These are phyloP conservation scores for Cyclophora punctaria DNA, from an alignment of 2,888 invertebrate species.

Conservation along the genomic window DNA sequence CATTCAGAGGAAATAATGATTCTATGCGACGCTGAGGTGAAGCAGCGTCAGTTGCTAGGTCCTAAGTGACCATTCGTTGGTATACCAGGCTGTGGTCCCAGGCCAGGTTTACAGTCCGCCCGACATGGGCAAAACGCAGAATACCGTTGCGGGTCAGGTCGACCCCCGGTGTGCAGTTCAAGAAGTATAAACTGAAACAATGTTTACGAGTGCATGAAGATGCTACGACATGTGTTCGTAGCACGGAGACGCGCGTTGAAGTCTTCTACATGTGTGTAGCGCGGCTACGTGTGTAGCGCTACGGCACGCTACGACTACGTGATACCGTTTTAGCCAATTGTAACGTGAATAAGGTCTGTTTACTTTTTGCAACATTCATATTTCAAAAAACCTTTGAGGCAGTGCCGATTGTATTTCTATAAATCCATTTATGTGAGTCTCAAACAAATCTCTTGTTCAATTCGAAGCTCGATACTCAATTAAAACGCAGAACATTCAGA, in stretches of 20 bases:
- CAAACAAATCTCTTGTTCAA: constrained; percentile 14
- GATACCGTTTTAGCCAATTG: too few species aligned
- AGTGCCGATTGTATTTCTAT: neutral
- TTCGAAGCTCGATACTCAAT: constrained; percentile 26
- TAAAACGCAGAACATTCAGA: constrained; percentile 29
- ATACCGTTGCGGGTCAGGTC: too few species aligned
- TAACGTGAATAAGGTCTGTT: too few species aligned
- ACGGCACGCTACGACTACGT: constrained; percentile 15
- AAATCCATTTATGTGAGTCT: constrained; percentile 12
- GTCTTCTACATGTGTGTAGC: constrained; percentile 28
- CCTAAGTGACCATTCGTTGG: too few species aligned
- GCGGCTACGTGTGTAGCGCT: constrained; percentile 25
- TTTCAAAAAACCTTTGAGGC: neutral
- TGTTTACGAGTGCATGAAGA: neutral
- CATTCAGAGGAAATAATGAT: too few species aligned
- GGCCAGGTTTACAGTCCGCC: too few species aligned
- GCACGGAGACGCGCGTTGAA: constrained; percentile 26
- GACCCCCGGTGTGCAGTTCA: too few species aligned
- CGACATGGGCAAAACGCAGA: too few species aligned
- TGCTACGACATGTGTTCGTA: constrained; percentile 21
- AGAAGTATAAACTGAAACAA: too few species aligned
- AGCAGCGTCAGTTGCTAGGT: too few species aligned
- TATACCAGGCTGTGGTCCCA: too few species aligned
- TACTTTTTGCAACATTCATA: neutral
- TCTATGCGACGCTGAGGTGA: too few species aligned